Conservation (phyloP, 2,797 vertebrate species). For the Phalanger gymnotis region DNA sequence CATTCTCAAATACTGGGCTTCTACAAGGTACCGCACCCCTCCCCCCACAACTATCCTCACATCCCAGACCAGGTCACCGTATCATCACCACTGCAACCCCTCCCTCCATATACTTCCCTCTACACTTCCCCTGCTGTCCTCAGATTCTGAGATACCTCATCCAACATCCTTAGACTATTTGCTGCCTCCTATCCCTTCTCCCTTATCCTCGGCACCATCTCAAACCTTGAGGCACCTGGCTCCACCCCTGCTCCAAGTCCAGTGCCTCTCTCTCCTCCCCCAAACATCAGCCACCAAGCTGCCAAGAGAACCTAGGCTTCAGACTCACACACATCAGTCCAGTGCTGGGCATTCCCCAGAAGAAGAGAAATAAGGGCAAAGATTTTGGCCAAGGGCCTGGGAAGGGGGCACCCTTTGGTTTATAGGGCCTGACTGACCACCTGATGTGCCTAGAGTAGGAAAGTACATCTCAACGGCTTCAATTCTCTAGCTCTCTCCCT, state of each 20-base stretch:
- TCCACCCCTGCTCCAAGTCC: not conserved
- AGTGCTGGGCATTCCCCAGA: not conserved
- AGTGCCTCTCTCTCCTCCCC: not conserved
- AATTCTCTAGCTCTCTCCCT: not conserved
- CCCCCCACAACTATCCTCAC: not conserved
- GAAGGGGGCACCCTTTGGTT: not conserved
- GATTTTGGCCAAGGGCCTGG: not conserved
- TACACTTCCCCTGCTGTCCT: not conserved
- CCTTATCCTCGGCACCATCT: not conserved
- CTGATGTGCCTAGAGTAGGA: not conserved
- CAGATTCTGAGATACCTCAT: not conserved
- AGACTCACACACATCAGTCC: not conserved
- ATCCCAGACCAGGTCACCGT: not conserved
- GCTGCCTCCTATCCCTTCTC: not conserved
- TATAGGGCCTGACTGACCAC: not conserved
- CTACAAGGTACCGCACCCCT: not conserved
- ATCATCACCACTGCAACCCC: not conserved
- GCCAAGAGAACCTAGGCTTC: not conserved
- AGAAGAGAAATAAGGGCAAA: not conserved
- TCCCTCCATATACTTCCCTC: not conserved
- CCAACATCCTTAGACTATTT: not conserved
- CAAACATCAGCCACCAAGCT: not conserved
- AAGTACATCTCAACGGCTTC: not conserved
- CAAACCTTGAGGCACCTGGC: not conserved
- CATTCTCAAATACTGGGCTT: not conserved